Base-by-base conservation (phyloP, 2,888 invertebrate species). In the Anarsia innoxiella region DNA sequence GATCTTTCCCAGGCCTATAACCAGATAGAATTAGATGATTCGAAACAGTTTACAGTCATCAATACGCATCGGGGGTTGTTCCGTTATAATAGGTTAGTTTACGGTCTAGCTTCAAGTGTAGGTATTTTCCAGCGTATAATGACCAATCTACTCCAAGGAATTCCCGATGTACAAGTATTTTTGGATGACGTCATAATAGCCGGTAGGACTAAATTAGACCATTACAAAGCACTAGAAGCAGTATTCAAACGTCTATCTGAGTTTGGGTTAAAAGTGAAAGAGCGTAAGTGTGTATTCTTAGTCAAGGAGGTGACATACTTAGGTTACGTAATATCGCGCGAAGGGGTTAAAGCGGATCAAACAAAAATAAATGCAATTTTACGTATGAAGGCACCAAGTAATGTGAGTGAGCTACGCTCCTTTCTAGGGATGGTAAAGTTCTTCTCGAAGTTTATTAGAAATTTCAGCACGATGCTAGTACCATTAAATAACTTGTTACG, bases 21-120 rank as follows among this genome's bases (percentile, higher is more conserved):
- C n/a, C 49, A 37, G 37, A 31, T 33, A 16, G 37, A 36, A 2
- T 6, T 50, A 2, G 48, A 50, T n/a, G 44, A 48, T 1, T 27
- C 49, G 1, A 43, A 39, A 5, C 42, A 42, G 30, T 49, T 40
- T 2, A 45, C 49, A 0, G 48, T 52, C 0, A 47, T 54, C 1
- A 51, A 49, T 23, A 50, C 46, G 0, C 47, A 49, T 12, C 40
- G 40, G 12, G 47, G 45, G 1, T 12, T 33, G 10, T 38, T 10
- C 3, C 8, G 4, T 8, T 31, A 23, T 26, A 42, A 39, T 19
- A 13, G 39, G 1, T 23, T 39, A 12, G 39, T 42, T 8, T 42
- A 33, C 12, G 36, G 39, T 0, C 10, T 42, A 12, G 8, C 42
- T 1, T 42, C 42, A 1, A 42, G 42, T 8, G 29, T 32, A 15